Evolutionary conservation across 2,797 vertebrate species (phyloP).

Genomic region (Anas bernieri): DNA sequence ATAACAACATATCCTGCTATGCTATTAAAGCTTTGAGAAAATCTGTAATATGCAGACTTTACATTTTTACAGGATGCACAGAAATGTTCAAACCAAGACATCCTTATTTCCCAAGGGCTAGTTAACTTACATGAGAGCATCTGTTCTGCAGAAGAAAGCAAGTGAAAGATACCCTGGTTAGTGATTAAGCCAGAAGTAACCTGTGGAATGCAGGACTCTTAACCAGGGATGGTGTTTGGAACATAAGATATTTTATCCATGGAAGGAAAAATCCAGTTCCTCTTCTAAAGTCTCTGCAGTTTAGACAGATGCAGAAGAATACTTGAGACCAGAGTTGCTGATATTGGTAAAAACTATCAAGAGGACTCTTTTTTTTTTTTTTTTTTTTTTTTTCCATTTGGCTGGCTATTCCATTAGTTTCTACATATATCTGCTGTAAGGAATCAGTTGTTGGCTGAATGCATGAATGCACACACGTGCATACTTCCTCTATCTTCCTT

Average conservation of each 20-base stretch:
- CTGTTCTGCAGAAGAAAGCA: not conserved
- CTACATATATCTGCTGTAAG: not conserved
- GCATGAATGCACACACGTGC: accelerated
- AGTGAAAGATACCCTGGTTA: not conserved
- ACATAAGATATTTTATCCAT: accelerated
- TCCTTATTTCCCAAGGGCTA: not conserved
- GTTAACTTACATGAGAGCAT: not conserved
- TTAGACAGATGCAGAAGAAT: not conserved
- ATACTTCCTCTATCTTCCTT: not conserved
- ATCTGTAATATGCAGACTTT: not conserved
- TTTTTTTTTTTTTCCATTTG: not conserved
- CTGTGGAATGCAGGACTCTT: not conserved
- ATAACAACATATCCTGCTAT: not conserved
- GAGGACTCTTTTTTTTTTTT: not conserved
- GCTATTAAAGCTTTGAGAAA: not conserved
- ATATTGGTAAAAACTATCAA: not conserved
- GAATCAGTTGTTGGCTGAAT: not conserved
- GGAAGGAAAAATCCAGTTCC: not conserved
- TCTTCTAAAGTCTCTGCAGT: not conserved
- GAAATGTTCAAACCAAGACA: not conserved
- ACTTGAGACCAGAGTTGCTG: not conserved
- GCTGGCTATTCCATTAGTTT: not conserved
- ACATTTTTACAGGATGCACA: not conserved
- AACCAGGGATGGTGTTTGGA: not conserved
- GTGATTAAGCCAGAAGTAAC: not conserved